Evolutionary conservation across 2,797 vertebrate genomes (phyloP).

Genomic region (Etheostoma nigrum): DNA sequence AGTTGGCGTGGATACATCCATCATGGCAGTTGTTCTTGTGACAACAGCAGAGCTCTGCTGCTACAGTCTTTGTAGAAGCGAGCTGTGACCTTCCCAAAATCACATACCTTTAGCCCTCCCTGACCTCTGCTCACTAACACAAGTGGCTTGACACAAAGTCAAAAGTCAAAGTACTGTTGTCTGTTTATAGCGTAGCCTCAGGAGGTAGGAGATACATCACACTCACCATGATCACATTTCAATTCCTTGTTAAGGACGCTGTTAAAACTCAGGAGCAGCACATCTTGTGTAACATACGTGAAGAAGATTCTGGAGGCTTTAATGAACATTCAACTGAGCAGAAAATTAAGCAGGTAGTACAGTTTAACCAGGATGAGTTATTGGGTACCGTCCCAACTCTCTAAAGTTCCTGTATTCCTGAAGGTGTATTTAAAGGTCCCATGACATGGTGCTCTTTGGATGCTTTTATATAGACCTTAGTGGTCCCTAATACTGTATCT

Average conservation of each 20-base stretch:
- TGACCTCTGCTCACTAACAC: conserved; percentile 38
- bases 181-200: conserved; percentile 5
- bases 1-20: conserved; percentile 34
- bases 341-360: too few relatives aligned
- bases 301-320: too few relatives aligned
- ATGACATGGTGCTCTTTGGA: too few relatives aligned
- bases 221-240: background rate
- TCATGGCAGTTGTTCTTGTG: conserved; percentile 61
- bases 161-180: conserved; percentile 3
- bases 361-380: too few relatives aligned
- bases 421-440: too few relatives aligned
- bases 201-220: background rate
- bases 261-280: too few relatives aligned
- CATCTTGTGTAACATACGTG: too few relatives aligned
- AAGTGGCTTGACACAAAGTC: conserved; percentile 21
- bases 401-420: too few relatives aligned
- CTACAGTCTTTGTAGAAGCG: conserved; percentile 30
- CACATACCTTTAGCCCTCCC: conserved; percentile 46
- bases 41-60: conserved; percentile 37
- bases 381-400: too few relatives aligned
- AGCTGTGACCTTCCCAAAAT: conserved; percentile 29
- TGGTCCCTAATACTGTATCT: too few relatives aligned
- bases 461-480: too few relatives aligned
- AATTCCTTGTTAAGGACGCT: background rate
- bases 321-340: too few relatives aligned